A percentile compares a stretch with the other conserved stretches of the same genome.
Conservation (phyloP, 2,888 invertebrate genomes). For the Carcina quercana region DNA sequence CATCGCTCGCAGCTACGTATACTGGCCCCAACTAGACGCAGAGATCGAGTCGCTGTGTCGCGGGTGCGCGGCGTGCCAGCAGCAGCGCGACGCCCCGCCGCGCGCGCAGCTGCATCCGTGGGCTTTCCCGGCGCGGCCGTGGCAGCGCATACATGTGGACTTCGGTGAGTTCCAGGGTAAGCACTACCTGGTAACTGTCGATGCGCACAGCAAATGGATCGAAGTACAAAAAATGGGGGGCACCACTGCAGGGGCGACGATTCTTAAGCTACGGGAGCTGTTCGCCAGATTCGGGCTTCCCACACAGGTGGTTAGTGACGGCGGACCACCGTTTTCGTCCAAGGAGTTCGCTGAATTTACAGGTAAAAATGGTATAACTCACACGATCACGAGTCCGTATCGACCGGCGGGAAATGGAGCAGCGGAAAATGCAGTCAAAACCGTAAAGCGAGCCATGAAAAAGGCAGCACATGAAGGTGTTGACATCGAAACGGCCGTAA, state of each 20-base stretch:
- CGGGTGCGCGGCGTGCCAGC: background rate
- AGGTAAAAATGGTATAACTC: constrained; percentile 9
- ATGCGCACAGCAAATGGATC: constrained; percentile 1
- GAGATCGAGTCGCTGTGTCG: background rate
- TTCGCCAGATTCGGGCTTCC: no score
- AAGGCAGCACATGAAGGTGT: no score
- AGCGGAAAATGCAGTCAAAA: constrained; percentile 19
- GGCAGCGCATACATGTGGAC: background rate
- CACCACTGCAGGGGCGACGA: no score
- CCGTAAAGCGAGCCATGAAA: no score
- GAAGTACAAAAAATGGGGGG: no score
- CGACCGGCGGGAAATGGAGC: constrained; percentile 16
- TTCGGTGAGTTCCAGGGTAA: constrained; percentile 3
- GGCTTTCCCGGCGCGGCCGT: constrained; percentile 3
- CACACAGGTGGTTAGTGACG: no score
- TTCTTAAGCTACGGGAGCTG: no score
- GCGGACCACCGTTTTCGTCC: constrained; percentile 11
- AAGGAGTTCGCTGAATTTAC: constrained; percentile 10
- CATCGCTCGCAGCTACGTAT: constrained; percentile 3
- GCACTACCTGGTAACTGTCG: constrained; percentile 4
- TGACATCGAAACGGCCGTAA: constrained; percentile 11
- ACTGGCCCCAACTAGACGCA: constrained; percentile 4
- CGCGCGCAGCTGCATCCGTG: constrained; percentile 2
- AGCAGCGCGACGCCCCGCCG: background rate
- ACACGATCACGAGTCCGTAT: constrained; percentile 12